Base-by-base conservation (phyloP, 2,797 vertebrate species). In the Oreortyx pictus region DNA sequence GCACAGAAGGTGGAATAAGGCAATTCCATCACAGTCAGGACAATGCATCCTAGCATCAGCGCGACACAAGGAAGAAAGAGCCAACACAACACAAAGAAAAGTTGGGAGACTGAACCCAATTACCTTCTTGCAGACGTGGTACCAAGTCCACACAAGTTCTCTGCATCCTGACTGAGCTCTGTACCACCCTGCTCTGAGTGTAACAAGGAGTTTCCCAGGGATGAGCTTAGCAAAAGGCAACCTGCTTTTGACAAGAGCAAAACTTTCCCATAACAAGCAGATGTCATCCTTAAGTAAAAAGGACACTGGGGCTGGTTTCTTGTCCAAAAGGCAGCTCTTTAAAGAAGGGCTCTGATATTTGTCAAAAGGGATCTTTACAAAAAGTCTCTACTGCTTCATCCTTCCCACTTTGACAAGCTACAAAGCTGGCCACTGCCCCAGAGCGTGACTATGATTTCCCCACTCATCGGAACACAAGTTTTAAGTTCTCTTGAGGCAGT, bases 111-210 rank as follows among this genome's bases (percentile, higher is more conserved):
- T 20, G 41, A 76, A 82, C 7, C 11, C 44, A 7, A 11, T 25
- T 39, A 35, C 44, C 57, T 82, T n/a, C 59, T 91, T 50, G 37
- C 18, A 70, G 49, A 14, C 6, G n/a, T 61, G 11, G 3, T 0
- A 0, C 2, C 3, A 85, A 73, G 43, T 47, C 31, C 31, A 16
- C 3, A 3, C 0, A 3, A 29, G 19, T 23, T 57, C 15, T 70
- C 41, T 57, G 31, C 19, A 79, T 50, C 47, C 24, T 13, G 5
- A 56, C 85, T 79, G 44, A 82, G 18, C 56, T 81, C 46, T 27
- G 3, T 7, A 18, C 2, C 39, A 56, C 18, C 70, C 35, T 12
- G 16, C 23, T 35, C 56, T 43, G 66, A 81, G 12, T 0, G 0
- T 1, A 60, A 25, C 0, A 0, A 86, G 39, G 83, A 76, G 41